Evolutionary conservation across 2,888 invertebrate species (phyloP).

Genomic region (Protophormia terraenovae): DNA sequence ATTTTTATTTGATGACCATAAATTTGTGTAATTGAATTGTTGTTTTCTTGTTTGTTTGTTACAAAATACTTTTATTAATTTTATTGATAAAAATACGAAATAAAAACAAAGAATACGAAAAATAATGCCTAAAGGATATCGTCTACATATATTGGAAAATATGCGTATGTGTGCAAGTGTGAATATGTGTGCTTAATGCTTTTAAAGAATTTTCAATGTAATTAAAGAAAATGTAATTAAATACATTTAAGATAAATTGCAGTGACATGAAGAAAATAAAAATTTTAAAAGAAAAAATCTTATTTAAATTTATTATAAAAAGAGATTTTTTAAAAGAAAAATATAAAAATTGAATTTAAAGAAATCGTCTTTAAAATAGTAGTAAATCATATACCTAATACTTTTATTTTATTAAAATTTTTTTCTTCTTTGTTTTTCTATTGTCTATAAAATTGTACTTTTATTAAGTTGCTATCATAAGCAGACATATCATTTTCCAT

Average conservation of each 20-base stretch:
- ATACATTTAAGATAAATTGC: neutral
- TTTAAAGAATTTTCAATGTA: neutral
- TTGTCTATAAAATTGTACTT: neutral
- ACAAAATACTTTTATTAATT: slow-evolving; percentile 22
- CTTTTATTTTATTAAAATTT: neutral
- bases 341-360: neutral
- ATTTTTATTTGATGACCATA: slow-evolving; percentile 41
- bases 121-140: slow-evolving; percentile 16
- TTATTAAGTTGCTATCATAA: neutral
- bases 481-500: neutral
- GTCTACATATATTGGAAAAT: neutral
- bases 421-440: neutral
- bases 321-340: neutral
- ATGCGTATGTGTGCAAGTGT: neutral
- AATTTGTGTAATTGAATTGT: slow-evolving; percentile 44
- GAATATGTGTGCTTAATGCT: neutral
- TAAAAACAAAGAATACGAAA: neutral
- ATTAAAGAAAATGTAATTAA: slow-evolving; percentile 16
- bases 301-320: neutral
- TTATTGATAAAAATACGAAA: neutral
- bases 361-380: too few relatives aligned
- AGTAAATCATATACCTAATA: too few relatives aligned
- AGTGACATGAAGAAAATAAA: neutral
- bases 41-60: slow-evolving; percentile 6
- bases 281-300: neutral